phyloP scores from a whole-genome alignment of 2,113 vertebrate species.

The Spea multiplicata region DNA sequence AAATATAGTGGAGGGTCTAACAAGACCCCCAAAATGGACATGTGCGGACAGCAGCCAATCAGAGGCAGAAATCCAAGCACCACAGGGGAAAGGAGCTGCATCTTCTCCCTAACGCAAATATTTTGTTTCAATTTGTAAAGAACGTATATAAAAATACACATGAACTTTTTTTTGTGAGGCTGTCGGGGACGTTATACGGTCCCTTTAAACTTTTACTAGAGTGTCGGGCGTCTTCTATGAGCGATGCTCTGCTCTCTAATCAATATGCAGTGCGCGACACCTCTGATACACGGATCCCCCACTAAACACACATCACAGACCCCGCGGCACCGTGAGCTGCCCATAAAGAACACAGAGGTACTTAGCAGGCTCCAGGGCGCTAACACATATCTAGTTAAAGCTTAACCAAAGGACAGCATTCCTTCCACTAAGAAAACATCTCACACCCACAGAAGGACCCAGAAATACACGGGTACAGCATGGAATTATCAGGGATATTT shows the following conservation, averaged over 20 bases:
- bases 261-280: slow-evolving; percentile 41
- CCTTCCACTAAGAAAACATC: slow-evolving; percentile 51
- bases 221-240: slow-evolving; percentile 11
- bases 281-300: slow-evolving; percentile 52
- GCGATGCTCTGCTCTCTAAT: slow-evolving; percentile 32
- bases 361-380: slow-evolving; percentile 61
- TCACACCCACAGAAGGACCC: slow-evolving; percentile 21
- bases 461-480: slow-evolving; percentile 8
- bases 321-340: slow-evolving; percentile 61
- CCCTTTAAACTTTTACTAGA: too few relatives aligned
- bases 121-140: too few relatives aligned
- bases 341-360: slow-evolving; percentile 61
- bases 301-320: slow-evolving; percentile 56
- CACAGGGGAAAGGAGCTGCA: too few relatives aligned
- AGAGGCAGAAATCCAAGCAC: too few relatives aligned
- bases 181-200: too few relatives aligned
- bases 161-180: too few relatives aligned
- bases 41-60: too few relatives aligned
- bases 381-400: slow-evolving; percentile 55
- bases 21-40: too few relatives aligned
- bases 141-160: too few relatives aligned
- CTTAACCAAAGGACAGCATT: slow-evolving; percentile 60
- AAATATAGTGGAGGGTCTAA: too few relatives aligned
- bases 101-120: too few relatives aligned
- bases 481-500: too few relatives aligned